Conservation (phyloP, 2,888 invertebrate genomes). For the Candidula unifasciata region DNA sequence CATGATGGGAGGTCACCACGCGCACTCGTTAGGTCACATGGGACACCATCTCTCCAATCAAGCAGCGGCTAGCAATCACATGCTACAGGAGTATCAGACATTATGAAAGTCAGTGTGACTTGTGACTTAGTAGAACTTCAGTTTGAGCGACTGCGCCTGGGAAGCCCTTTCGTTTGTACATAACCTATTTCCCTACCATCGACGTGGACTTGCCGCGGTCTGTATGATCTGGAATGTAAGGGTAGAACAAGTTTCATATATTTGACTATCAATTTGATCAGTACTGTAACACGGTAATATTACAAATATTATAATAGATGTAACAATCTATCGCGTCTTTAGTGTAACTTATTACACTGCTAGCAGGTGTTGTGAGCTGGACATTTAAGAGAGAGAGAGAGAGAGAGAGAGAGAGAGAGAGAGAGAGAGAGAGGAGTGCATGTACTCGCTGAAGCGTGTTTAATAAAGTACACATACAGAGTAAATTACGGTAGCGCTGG, state of each 20-base stretch:
- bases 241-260: neutral
- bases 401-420: constrained; percentile 17
- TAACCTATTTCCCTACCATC: neutral
- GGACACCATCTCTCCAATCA: constrained; percentile 40
- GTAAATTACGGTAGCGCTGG: too few species aligned
- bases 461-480: too few species aligned
- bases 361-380: too few species aligned
- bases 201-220: neutral
- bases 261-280: too few species aligned
- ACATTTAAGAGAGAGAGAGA: too few species aligned
- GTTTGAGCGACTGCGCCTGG: neutral
- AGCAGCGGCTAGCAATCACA: constrained; percentile 16
- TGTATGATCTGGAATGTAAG: neutral
- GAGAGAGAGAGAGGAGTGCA: constrained; percentile 45
- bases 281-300: too few species aligned
- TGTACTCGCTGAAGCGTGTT: too few species aligned
- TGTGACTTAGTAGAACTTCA: neutral
- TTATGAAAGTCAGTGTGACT: constrained; percentile 45
- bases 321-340: too few species aligned
- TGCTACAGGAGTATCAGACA: constrained; percentile 55
- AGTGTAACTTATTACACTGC: too few species aligned
- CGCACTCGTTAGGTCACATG: constrained; percentile 33
- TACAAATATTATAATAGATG: too few species aligned
- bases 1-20: constrained; percentile 42
- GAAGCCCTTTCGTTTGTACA: neutral